phyloP scores from a whole-genome alignment of 2,888 invertebrate genomes.

The Drosophila mimetica region DNA sequence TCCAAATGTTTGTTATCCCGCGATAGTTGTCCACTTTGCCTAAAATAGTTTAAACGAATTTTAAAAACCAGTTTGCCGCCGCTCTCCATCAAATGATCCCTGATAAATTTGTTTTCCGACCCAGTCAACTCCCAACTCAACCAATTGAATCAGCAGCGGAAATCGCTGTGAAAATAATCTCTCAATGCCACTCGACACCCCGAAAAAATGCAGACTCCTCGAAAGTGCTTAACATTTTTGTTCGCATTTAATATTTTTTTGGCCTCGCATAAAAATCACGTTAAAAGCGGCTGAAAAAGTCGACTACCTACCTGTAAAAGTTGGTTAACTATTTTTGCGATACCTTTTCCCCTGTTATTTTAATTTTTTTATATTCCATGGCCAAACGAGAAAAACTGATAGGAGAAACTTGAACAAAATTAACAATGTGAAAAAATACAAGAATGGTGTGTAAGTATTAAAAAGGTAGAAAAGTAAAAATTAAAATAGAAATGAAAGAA shows the following conservation, averaged over 20 bases:
- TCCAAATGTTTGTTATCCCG: not conserved
- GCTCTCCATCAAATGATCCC: conserved; percentile 9
- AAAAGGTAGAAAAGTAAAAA: conserved; percentile 28
- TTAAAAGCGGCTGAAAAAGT: conserved; percentile 12
- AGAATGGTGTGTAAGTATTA: conserved; percentile 5
- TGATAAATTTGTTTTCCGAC: conserved; percentile 18
- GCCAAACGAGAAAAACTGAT: conserved; percentile 53
- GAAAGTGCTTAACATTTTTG: conserved; percentile 18
- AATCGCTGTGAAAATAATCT: conserved; percentile 33
- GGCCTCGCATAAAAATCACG: conserved; percentile 10
- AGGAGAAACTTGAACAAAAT: conserved; percentile 70
- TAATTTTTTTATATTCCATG: conserved; percentile 3
- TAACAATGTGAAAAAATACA: conserved; percentile 59
- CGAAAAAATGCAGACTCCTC: conserved; percentile 26
- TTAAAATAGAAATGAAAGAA: conserved; percentile 56
- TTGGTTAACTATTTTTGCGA: conserved; percentile 32
- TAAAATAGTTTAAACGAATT: not conserved
- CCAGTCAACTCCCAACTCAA: conserved; percentile 1
- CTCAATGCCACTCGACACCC: conserved; percentile 16
- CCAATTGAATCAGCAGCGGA: conserved; percentile 18
- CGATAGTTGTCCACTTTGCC: conserved; percentile 3
- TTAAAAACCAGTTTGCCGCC: not conserved
- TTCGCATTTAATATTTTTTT: conserved; percentile 24
- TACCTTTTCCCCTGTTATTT: conserved; percentile 27
- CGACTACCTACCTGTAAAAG: conserved; percentile 10